Base-by-base conservation (phyloP, 2,888 invertebrate species). In the Nemotelus pantherinus region DNA sequence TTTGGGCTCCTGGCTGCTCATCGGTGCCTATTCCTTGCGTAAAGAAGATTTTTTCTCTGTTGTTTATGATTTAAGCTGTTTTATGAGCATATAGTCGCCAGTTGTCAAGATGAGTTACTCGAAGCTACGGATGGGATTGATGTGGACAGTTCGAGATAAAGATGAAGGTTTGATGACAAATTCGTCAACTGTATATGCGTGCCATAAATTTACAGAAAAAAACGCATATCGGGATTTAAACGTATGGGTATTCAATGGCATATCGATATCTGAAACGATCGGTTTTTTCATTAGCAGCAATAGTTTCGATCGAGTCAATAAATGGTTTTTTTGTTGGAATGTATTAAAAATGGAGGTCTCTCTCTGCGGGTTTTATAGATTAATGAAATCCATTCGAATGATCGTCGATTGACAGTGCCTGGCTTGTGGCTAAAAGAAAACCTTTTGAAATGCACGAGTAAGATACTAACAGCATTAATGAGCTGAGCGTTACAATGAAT, bases 81-180 rank as follows among this genome's bases (percentile, higher is more conserved):
- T 74, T 74, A 74, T 60, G 60, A 60, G 63, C 63, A 74, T 60
- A 48, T 47, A 60, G 74, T 74, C 74, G 74, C 74, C 74, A 48
- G 74, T 68, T 6, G 6, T 39, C 41, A 43, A 74, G 60, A 43
- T 45, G 72, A 72, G 58, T 47, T 47, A 53, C 39, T 53, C 48
- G 53, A n/a, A n/a, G 25, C 25, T 25, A 25, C 25, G 25, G 25
- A 25, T 25, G 25, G 25, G 25, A 25, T 25, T 25, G 25, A 25
- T 25, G 25, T 25, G 25, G 25, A 25, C 25, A 25, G 25, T 25
- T 25, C 25, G 25, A 60, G 74, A 74, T 74, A 60, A n/a, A 60
- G 48, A 60, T 60, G 60, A 74, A 74, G 74, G 74, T 63, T 70
- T 70, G 72, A 76, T 77, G 79, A 79, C 79, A 79, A 79, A 79